These are phyloP conservation scores for Heliconius hewitsoni DNA, from an alignment of 1,140 invertebrate genomes.

Conservation along the genomic window DNA sequence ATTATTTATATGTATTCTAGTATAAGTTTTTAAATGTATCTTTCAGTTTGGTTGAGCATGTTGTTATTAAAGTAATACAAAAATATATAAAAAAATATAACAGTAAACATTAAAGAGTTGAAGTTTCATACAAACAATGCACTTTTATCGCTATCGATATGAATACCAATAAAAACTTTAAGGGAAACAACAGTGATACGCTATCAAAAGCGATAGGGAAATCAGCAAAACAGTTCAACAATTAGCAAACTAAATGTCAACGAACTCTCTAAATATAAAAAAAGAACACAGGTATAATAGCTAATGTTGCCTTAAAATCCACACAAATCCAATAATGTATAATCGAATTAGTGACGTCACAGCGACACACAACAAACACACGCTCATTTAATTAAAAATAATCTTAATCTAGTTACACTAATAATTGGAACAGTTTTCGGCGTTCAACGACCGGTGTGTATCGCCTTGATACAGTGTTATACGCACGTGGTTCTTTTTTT, in stretches of 20 bases:
- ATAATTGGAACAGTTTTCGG: slow-evolving; percentile 32
- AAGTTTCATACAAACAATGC: background rate
- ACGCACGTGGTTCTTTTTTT: slow-evolving; percentile 32
- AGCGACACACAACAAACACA: background rate
- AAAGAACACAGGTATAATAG: background rate
- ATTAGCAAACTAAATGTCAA: slow-evolving; percentile 20
- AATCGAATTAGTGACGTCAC: slow-evolving; percentile 34
- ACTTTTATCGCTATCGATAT: background rate
- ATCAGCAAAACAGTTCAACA: background rate
- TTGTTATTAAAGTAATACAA: background rate
- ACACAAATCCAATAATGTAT: slow-evolving; percentile 29
- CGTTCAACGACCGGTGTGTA: slow-evolving; percentile 58
- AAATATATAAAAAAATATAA: background rate
- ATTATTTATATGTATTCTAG: background rate
- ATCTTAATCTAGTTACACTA: slow-evolving; percentile 38
- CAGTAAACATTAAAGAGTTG: background rate
- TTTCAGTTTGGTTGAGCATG: background rate
- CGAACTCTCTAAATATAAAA: slow-evolving; percentile 15
- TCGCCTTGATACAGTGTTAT: slow-evolving; percentile 37
- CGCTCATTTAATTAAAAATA: slow-evolving; percentile 6
- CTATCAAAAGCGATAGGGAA: slow-evolving; percentile 22
- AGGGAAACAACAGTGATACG: slow-evolving; percentile 25
- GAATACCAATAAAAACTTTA: background rate
- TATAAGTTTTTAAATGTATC: background rate
- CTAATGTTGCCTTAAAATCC: background rate